Conservation (phyloP, 2,797 vertebrate species). For the Dromococcyx pavoninus region DNA sequence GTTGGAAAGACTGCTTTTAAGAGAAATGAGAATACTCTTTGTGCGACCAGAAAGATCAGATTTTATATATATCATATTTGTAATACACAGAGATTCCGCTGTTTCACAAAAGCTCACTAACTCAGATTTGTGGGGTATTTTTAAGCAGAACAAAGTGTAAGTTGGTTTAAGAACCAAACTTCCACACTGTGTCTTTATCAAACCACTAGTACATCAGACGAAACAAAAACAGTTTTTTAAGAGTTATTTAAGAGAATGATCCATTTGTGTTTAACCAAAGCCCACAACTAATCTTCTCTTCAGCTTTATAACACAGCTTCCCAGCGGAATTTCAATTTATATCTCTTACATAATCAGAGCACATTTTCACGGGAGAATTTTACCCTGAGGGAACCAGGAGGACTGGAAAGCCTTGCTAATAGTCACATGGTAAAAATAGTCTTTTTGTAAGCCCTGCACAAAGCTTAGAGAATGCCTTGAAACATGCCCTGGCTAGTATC, state of each 20-base stretch:
- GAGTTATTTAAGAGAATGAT: neutral
- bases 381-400: neutral
- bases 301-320: neutral
- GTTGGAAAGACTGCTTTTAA: neutral
- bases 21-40: neutral
- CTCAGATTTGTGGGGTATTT: neutral
- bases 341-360: conserved; percentile 6
- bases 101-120: neutral
- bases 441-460: conserved; percentile 17
- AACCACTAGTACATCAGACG: neutral
- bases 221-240: neutral
- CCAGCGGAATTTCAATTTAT: neutral
- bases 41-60: neutral
- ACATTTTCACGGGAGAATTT: neutral
- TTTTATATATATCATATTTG: neutral
- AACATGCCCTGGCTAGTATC: neutral
- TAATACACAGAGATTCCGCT: neutral
- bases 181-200: neutral
- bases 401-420: neutral
- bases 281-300: neutral
- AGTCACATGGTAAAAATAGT: conserved; percentile 14
- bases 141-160: neutral
- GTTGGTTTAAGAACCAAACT: neutral
- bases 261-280: neutral
- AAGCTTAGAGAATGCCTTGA: neutral